These are phyloP conservation scores for Mactromeris polynyma DNA, from an alignment of 2,888 invertebrate species.

Conservation along the genomic window DNA sequence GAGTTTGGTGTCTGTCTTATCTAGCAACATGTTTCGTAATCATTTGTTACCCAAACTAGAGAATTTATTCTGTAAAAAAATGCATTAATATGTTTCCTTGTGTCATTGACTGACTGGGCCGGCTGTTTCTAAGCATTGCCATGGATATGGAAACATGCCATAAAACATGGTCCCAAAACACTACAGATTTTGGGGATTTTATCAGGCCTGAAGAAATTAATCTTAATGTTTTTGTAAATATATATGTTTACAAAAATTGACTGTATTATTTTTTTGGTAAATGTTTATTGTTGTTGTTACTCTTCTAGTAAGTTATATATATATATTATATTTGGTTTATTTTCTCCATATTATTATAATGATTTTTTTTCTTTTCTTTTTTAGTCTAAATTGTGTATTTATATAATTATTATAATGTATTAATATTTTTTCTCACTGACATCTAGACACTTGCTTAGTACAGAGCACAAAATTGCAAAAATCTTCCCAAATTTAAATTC, in stretches of 20 bases:
- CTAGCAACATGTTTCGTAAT: conserved; percentile 30
- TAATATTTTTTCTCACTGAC: too few species aligned
- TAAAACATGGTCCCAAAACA: not conserved
- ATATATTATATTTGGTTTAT: too few species aligned
- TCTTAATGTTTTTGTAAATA: too few species aligned
- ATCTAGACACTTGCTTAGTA: too few species aligned
- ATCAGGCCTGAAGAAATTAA: not conserved
- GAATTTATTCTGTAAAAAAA: conserved; percentile 45
- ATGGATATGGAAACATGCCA: not conserved
- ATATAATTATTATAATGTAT: too few species aligned
- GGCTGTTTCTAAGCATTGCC: not conserved
- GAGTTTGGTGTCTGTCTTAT: conserved; percentile 40
- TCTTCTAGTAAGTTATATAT: too few species aligned
- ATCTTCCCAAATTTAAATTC: not conserved
- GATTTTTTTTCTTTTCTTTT: too few species aligned
- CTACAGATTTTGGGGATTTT: not conserved
- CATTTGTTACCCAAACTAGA: conserved; percentile 41
- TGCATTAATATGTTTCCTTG: not conserved
- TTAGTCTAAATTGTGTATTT: too few species aligned
- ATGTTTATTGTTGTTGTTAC: too few species aligned
- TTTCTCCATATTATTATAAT: too few species aligned
- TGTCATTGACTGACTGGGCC: not conserved
- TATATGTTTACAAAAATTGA: too few species aligned
- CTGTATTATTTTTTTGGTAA: too few species aligned
- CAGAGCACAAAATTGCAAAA: not conserved